Evolutionary conservation across 2,797 vertebrate genomes (phyloP).

Genomic region (Galago senegalensis): DNA sequence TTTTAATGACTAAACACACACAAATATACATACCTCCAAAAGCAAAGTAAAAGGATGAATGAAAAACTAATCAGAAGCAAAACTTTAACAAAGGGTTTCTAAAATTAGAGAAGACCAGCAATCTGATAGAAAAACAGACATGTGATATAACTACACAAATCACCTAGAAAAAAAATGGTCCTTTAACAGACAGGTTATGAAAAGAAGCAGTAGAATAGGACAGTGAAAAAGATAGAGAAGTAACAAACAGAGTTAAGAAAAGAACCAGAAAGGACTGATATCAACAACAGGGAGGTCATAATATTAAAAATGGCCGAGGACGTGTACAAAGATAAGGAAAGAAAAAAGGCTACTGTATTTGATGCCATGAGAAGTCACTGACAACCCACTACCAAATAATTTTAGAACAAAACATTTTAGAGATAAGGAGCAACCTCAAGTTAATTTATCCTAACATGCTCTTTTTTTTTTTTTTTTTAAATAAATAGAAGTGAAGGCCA

Average conservation of each 20-base stretch:
- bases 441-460: not conserved
- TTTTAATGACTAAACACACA: not conserved
- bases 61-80: slow-evolving; percentile 30
- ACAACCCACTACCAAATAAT: not conserved
- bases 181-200: not conserved
- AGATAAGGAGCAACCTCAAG: not conserved
- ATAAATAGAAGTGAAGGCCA: too few species aligned
- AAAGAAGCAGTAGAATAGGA: not conserved
- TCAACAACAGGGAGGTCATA: not conserved
- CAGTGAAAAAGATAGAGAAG: not conserved
- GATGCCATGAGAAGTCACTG: not conserved
- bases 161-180: not conserved
- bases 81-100: slow-evolving; percentile 44
- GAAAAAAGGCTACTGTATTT: not conserved
- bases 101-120: slow-evolving; percentile 24
- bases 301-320: not conserved
- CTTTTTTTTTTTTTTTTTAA: not conserved
- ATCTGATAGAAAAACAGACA: not conserved
- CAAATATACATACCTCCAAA: not conserved
- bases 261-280: not conserved
- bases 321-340: not conserved
- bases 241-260: not conserved
- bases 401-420: not conserved
- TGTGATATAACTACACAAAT: not conserved
- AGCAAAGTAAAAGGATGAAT: slow-evolving; percentile 38